phyloP scores from a whole-genome alignment of 2,888 invertebrate species.

The Hydroisotoma schaefferi region DNA sequence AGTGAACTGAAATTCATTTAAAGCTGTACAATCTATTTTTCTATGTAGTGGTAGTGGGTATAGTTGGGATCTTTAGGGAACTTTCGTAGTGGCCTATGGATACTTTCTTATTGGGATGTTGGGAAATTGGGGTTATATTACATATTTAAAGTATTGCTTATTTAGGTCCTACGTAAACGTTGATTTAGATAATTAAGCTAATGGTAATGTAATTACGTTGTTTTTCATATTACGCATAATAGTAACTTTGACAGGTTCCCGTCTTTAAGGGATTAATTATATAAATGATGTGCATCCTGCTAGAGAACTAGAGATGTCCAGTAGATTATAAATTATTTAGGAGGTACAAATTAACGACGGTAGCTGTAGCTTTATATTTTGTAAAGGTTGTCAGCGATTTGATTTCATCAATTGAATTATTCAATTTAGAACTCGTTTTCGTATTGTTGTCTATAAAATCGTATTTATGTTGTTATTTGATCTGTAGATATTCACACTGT shows the following conservation, averaged over 20 bases:
- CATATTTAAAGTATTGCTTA: neutral
- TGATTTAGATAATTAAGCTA: too few relatives aligned
- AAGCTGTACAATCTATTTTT: slow-evolving; percentile 19
- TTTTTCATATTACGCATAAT: slow-evolving; percentile 1
- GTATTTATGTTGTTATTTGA: slow-evolving; percentile 16
- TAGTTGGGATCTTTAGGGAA: neutral
- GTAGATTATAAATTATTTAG: slow-evolving; percentile 8
- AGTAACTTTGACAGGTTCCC: neutral
- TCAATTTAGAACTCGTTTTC: neutral
- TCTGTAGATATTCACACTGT: slow-evolving; percentile 12
- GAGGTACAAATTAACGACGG: slow-evolving; percentile 15
- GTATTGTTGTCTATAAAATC: slow-evolving; percentile 5
- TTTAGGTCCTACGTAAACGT: neutral
- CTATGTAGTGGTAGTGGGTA: slow-evolving; percentile 11
- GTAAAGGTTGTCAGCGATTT: slow-evolving; percentile 4
- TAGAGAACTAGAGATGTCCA: neutral
- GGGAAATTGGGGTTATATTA: slow-evolving; percentile 2
- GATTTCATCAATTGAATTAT: neutral
- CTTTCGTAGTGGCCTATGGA: slow-evolving; percentile 3
- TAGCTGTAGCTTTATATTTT: slow-evolving; percentile 16
- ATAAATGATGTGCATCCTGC: too few relatives aligned
- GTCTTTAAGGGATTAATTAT: neutral
- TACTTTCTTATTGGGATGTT: slow-evolving; percentile 3
- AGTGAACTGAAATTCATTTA: slow-evolving; percentile 12
- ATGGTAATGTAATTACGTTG: too few relatives aligned